Evolutionary conservation across 2,888 invertebrate genomes (phyloP).

Genomic region (Hyposoter dolosus): DNA sequence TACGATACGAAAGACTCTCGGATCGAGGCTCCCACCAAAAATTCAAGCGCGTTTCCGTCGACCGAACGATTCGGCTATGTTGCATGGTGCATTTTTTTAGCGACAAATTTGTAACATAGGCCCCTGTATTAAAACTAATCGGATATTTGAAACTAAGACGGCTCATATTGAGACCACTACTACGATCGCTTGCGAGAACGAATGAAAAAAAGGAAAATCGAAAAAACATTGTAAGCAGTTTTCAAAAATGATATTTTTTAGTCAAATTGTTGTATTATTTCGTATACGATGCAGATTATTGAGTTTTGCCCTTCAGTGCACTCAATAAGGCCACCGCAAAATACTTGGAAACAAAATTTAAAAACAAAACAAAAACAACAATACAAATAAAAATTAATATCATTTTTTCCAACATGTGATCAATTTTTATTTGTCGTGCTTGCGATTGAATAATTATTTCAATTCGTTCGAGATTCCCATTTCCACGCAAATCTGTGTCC

Average conservation of each 20-base stretch:
- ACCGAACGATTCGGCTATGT: not conserved
- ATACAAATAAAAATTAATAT: not conserved
- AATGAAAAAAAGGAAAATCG: constrained; percentile 19
- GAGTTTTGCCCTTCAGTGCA: constrained; percentile 33
- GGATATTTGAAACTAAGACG: constrained; percentile 71
- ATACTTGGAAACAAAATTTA: not conserved
- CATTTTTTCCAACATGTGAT: constrained; percentile 1
- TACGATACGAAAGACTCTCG: not conserved
- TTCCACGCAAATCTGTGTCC: not conserved
- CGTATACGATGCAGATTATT: constrained; percentile 48
- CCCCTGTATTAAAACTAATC: constrained; percentile 76
- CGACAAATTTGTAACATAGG: constrained; percentile 73
- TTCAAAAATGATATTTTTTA: constrained; percentile 77
- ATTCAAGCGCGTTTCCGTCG: not conserved
- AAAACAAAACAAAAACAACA: not conserved
- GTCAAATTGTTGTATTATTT: constrained; percentile 79
- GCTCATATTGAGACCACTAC: constrained; percentile 82
- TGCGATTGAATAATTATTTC: not conserved
- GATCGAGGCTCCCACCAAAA: not conserved
- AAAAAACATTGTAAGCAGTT: constrained; percentile 1
- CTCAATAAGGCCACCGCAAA: not conserved
- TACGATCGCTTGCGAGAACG: constrained; percentile 70
- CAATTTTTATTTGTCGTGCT: not conserved
- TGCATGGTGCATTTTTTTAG: constrained; percentile 74
- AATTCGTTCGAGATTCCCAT: not conserved